Percentiles rank a stretch among this genome's conserved stretches.
These are phyloP conservation scores for Semotilus atromaculatus DNA, from an alignment of 2,797 vertebrate genomes.

Conservation along the genomic window DNA sequence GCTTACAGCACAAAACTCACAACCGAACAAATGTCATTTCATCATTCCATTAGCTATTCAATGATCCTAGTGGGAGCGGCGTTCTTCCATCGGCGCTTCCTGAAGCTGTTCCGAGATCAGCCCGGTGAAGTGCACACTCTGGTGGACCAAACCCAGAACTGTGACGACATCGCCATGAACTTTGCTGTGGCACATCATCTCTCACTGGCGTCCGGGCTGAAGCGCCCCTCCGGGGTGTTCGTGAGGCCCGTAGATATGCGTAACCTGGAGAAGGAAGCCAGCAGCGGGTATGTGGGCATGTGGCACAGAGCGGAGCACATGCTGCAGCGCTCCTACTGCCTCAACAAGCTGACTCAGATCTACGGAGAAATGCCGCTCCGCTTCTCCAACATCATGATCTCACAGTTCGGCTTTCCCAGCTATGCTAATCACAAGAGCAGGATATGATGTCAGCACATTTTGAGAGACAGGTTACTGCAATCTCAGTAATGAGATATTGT, in stretches of 20 bases:
- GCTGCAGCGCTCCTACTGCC: constrained; percentile 91
- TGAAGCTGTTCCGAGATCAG: constrained; percentile 88
- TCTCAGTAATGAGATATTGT: not conserved
- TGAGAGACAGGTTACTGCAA: not conserved
- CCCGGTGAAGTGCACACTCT: constrained; percentile 80
- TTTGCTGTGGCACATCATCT: constrained; percentile 83
- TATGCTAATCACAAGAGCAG: constrained; percentile 92
- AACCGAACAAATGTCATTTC: not conserved
- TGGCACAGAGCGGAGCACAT: constrained; percentile 94
- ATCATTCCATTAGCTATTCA: constrained; percentile 79
- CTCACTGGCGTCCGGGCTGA: constrained; percentile 45
- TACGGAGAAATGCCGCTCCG: constrained; percentile 89
- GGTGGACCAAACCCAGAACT: constrained; percentile 93
- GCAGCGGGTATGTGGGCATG: constrained; percentile 90
- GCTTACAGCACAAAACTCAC: not conserved
- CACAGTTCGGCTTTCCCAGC: constrained; percentile 94
- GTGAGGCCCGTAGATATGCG: constrained; percentile 91
- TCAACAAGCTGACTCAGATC: constrained; percentile 88
- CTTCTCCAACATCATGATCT: constrained; percentile 94
- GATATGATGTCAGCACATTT: constrained; percentile 70
- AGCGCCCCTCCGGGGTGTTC: constrained; percentile 86
- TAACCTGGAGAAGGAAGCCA: constrained; percentile 90
- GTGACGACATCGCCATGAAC: constrained; percentile 95
- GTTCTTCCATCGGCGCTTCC: constrained; percentile 87
- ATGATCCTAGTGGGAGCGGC: constrained; percentile 93